Base-by-base conservation (phyloP, 2,888 invertebrate genomes). In the Nemapogon koenigi region DNA sequence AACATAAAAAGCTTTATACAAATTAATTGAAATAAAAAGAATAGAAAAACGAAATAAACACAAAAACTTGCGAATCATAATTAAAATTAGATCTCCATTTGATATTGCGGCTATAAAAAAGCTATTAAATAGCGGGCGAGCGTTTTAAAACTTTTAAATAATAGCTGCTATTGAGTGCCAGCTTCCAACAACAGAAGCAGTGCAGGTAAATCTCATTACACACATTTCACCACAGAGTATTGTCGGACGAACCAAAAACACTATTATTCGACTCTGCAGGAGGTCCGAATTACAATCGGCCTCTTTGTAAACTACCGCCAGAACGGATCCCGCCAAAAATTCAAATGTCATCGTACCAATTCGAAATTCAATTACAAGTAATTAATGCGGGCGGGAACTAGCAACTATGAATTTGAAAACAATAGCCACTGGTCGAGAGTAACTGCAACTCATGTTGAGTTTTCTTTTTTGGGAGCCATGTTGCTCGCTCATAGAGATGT, bases 311-410 rank as follows among this genome's bases (percentile, higher is more conserved):
- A 7, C 6, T 22, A 22, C 22, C 22, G 8, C 6, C 33, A n/a
- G 18, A 18, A 27, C 18, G 25, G 35, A 57, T 63, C 64, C 66
- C 71, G 73, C 68, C 62, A n/a, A 79, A 82, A 83, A 81, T 65
- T 70, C 70, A 75, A 82, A 76, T 81, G 81, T 83, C 83, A 83
- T 83, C 81, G 72, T 81, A 71, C 82, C 82, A 83, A 83, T 83
- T 82, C 82, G 76, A 83, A 83, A 81, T 81, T 82, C 81, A 83
- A 83, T 82, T 81, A 81, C 70, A 59, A 72, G 80, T 82, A 83
- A 83, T 83, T 83, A 83, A 79, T 73, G 65, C 68, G 63, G 60
- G 55, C 63, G 62, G 67, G 65, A 59, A 59, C 62, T 59, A 57
- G 59, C 58, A 57, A 62, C 63, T 65, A 65, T 62, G 57, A 62